A percentile compares a stretch with the other conserved stretches of the same genome.
Conservation (phyloP, 2,797 vertebrate genomes). For the Anabas testudineus region DNA sequence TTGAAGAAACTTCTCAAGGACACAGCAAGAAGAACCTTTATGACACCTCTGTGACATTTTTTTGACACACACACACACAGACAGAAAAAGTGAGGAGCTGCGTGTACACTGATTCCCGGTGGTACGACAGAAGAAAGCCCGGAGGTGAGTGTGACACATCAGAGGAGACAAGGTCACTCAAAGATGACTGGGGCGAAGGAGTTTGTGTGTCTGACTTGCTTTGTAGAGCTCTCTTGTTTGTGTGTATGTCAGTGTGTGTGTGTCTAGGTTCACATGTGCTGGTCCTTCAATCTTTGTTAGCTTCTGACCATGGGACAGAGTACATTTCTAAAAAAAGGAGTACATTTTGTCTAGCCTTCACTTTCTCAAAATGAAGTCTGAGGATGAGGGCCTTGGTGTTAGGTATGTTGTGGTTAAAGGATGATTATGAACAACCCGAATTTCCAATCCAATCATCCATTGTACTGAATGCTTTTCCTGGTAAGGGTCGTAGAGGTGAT, state of each 20-base stretch:
- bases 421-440: constrained; percentile 7
- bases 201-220: constrained; percentile 33
- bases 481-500: too few species aligned
- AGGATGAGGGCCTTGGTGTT: neutral
- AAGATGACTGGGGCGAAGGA: constrained; percentile 46
- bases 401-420: too few species aligned
- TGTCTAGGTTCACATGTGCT: constrained; percentile 5
- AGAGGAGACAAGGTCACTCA: constrained; percentile 59
- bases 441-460: neutral
- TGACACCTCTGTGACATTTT: constrained; percentile 46
- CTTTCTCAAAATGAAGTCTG: constrained; percentile 19
- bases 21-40: constrained; percentile 29
- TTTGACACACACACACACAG: neutral
- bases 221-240: constrained; percentile 39
- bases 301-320: constrained; percentile 37
- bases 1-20: constrained; percentile 55
- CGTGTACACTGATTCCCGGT: constrained; percentile 60
- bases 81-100: constrained; percentile 19
- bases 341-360: constrained; percentile 10
- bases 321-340: constrained; percentile 13
- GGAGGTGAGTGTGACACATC: constrained; percentile 64
- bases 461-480: too few species aligned
- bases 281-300: constrained; percentile 20
- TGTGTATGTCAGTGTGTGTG: constrained; percentile 20
- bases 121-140: constrained; percentile 66